Evolutionary conservation across 2,888 invertebrate species (phyloP).

Genomic region (Machimus atricapillus): DNA sequence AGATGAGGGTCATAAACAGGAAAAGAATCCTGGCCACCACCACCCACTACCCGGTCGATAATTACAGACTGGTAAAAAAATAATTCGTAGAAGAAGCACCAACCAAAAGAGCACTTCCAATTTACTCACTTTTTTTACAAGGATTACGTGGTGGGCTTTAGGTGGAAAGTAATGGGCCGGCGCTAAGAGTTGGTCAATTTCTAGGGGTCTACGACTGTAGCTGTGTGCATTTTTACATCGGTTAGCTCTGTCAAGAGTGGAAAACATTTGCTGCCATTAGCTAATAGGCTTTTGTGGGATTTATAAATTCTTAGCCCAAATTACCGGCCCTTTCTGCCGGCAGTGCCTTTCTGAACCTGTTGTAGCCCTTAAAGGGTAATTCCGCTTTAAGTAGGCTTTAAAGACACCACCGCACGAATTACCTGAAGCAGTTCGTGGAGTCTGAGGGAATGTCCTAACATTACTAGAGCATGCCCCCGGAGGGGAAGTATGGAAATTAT

Average conservation of each 20-base stretch:
- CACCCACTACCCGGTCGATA: not conserved
- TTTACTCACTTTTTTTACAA: not conserved
- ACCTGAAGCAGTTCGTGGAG: not conserved
- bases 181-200: constrained; percentile 5
- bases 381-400: not conserved
- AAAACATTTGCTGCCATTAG: constrained; percentile 24
- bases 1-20: not conserved
- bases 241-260: not conserved
- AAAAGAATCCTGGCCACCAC: not conserved
- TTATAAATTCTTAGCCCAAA: constrained; percentile 14
- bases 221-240: not conserved
- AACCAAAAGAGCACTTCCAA: constrained; percentile 2
- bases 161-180: not conserved
- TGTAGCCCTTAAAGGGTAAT: not conserved
- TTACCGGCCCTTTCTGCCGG: not conserved
- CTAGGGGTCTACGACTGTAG: not conserved
- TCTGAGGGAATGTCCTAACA: not conserved
- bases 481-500: constrained; percentile 12
- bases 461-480: not conserved
- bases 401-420: not conserved
- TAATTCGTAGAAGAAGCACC: not conserved
- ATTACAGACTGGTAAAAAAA: not conserved
- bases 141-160: not conserved
- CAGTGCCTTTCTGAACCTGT: not conserved
- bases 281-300: constrained; percentile 26